Base-by-base conservation (phyloP, 2,888 invertebrate species). In the Dyspetes luteomarginatus region DNA sequence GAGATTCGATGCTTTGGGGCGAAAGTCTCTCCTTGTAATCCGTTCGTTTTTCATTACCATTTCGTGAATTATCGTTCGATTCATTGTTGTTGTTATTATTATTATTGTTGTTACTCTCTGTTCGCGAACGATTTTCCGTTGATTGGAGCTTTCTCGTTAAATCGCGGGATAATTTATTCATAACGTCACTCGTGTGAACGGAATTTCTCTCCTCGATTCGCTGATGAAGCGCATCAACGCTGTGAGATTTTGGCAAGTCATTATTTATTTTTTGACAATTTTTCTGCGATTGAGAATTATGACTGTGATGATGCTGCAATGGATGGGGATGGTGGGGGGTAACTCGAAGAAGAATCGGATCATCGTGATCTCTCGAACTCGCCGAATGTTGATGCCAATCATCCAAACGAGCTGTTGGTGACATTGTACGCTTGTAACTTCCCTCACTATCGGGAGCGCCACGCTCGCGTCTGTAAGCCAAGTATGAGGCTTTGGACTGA, bases 401-500 rank as follows among this genome's bases (percentile, higher is more conserved):
- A 41, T 91, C 91, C 45, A 91, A 76, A 7, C 91, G 88, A 1
- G 91, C 90, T 0, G 90, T 95, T 3, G 96, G 96, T 22, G 96
- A 96, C 92, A 95, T 94, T 17, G 96, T 96, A 58, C 95, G 93
- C 89, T 96, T 95, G 92, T 96, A 96, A 88, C 95, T 95, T 82
- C 96, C 96, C 90, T 95, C 96, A 79, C 95, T 94, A 91, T 95
- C 95, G 76, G 94, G 93, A 4, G 94, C 94, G 84, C 96, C 96
- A 82, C 95, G 93, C 88, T 96, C 95, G 72, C 95, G 94, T 48
- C 95, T 93, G 82, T 94, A 94, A n/a, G 96, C 95, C 92, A 96
- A 92, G 91, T 96, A 96, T 75, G 96, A 96, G 84, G 96, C 96
- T 92, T 96, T 96, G 68, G 96, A 96, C 89, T 95, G 95, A 89